phyloP scores from a whole-genome alignment of 64 coral and sea anemone genomes.

The Stichodactyla mertensii region DNA sequence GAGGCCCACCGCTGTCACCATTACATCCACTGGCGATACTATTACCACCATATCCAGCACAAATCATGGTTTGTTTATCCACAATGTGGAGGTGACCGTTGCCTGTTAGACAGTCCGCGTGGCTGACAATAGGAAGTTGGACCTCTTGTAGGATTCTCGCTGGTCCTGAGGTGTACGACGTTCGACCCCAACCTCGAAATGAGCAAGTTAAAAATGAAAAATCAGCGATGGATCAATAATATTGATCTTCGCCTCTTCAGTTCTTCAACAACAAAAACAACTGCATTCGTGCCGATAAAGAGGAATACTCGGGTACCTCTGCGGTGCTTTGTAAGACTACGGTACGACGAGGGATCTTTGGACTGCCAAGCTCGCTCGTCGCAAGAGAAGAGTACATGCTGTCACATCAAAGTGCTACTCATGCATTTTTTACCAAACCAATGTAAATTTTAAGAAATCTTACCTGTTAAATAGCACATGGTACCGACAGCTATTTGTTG shows the following conservation, averaged over 20 bases:
- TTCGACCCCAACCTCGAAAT: background rate
- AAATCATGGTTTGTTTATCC: conserved; percentile 62
- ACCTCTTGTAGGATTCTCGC: background rate
- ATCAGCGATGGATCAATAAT: too few relatives aligned
- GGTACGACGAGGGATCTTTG: too few relatives aligned
- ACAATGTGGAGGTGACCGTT: conserved; percentile 65
- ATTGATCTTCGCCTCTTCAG: too few relatives aligned
- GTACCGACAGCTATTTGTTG: background rate
- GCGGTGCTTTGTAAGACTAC: too few relatives aligned
- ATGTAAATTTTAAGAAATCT: background rate
- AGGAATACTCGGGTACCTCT: too few relatives aligned
- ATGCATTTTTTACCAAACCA: too few relatives aligned
- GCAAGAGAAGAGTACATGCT: too few relatives aligned
- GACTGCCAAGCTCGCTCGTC: too few relatives aligned
- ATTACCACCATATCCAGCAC: conserved; percentile 48
- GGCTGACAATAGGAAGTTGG: background rate
- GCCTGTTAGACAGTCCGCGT: conserved; percentile 20
- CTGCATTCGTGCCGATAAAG: too few relatives aligned
- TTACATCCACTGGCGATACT: conserved; percentile 59
- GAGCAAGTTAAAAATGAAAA: background rate
- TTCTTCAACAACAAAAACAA: too few relatives aligned
- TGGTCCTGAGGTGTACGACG: background rate
- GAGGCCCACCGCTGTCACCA: conserved; percentile 80
- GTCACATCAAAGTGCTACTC: too few relatives aligned
- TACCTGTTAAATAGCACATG: conserved; percentile 4